Conservation (phyloP, 92 coral and sea anemone genomes). For the Anthopleura xanthogrammica region DNA sequence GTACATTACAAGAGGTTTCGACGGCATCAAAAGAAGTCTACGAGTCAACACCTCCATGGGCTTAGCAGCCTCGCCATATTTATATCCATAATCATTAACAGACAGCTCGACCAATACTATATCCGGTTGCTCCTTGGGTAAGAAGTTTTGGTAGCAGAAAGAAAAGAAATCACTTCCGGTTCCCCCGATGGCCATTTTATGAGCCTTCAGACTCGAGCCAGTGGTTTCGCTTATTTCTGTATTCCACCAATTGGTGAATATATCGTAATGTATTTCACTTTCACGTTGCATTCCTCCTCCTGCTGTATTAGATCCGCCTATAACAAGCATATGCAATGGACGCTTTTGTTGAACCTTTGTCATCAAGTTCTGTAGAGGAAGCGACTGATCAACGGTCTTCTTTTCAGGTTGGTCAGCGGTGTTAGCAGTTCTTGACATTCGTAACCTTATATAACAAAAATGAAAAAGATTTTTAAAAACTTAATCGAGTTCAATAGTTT, state of each 20-base stretch:
- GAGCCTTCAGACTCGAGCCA: constrained; percentile 35
- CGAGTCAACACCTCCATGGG: constrained; percentile 68
- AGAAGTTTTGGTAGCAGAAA: constrained; percentile 62
- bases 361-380: neutral
- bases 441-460: neutral
- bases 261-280: constrained; percentile 26
- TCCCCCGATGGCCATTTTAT: constrained; percentile 63
- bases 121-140: constrained; percentile 49
- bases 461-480: no score
- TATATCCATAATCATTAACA: constrained; percentile 59
- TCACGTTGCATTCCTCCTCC: constrained; percentile 60
- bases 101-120: constrained; percentile 62
- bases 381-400: neutral
- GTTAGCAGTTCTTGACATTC: neutral
- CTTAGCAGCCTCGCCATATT: constrained; percentile 48
- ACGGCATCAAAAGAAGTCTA: constrained; percentile 43
- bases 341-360: constrained; percentile 34
- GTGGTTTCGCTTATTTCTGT: constrained; percentile 34
- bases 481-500: no score
- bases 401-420: neutral
- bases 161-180: constrained; percentile 79
- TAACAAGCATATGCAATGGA: constrained; percentile 45
- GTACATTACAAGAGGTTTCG: constrained; percentile 53
- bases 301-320: constrained; percentile 78
- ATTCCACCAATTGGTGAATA: constrained; percentile 65